These are phyloP conservation scores for Clunio marinus DNA, from an alignment of 2,888 invertebrate genomes.

Conservation along the genomic window DNA sequence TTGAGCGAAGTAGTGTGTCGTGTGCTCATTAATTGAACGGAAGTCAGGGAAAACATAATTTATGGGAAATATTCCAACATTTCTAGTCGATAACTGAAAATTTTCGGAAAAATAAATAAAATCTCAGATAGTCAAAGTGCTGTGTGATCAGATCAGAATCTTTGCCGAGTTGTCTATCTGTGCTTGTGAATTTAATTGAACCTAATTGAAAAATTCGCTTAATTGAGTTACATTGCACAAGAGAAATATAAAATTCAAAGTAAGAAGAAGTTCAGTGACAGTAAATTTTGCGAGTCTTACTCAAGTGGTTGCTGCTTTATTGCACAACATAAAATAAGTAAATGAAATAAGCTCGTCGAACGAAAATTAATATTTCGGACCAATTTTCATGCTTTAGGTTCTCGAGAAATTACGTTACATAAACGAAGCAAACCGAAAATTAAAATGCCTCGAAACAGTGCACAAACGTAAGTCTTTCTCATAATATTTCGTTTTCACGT, in stretches of 20 bases:
- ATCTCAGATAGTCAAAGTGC: not conserved
- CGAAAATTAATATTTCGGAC: not conserved
- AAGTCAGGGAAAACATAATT: not conserved
- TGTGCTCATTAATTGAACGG: not conserved
- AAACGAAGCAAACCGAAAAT: too few species aligned
- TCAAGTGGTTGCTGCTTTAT: not conserved
- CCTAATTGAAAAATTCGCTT: constrained; percentile 13
- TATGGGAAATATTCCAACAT: not conserved
- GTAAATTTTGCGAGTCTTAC: not conserved
- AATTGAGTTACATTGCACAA: constrained; percentile 7
- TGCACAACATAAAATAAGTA: not conserved
- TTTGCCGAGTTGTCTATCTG: not conserved
- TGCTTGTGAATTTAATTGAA: constrained; percentile 19
- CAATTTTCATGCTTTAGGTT: not conserved
- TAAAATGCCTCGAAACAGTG: constrained; percentile 28
- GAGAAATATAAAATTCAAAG: not conserved
- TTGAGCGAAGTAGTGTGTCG: too few species aligned
- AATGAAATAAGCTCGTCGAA: too few species aligned
- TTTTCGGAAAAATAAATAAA: not conserved
- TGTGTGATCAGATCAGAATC: not conserved
- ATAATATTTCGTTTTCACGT: constrained; percentile 6
- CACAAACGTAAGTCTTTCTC: constrained; percentile 26
- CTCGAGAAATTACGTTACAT: not conserved
- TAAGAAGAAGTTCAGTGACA: constrained; percentile 14
- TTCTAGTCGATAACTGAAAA: constrained; percentile 1